phyloP scores from a whole-genome alignment of 2,113 vertebrate species.

The Hymenochirus boettgeri region DNA sequence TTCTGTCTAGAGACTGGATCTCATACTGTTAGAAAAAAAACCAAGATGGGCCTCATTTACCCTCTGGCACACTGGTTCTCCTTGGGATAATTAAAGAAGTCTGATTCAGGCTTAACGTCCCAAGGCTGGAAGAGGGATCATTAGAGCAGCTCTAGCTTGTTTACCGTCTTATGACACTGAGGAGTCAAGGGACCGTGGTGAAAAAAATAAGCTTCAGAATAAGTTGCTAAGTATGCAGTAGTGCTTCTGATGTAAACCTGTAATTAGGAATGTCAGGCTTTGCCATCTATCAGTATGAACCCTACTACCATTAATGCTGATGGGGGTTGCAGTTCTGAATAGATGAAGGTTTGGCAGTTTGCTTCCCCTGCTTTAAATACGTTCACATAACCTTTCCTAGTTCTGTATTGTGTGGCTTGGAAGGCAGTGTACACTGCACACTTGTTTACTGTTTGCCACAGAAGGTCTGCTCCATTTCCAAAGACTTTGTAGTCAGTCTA shows the following conservation, averaged over 20 bases:
- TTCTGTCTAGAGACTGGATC: neutral
- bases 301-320: too few relatives aligned
- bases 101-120: neutral
- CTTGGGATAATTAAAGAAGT: constrained; percentile 11
- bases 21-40: neutral
- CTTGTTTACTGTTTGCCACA: constrained; percentile 16
- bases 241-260: constrained; percentile 22
- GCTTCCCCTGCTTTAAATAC: too few relatives aligned
- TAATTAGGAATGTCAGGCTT: neutral
- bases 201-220: constrained; percentile 4
- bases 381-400: neutral
- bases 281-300: neutral
- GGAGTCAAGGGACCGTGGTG: constrained; percentile 26
- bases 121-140: constrained; percentile 6
- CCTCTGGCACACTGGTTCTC: constrained; percentile 3
- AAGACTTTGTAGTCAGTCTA: constrained; percentile 14
- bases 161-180: constrained; percentile 25
- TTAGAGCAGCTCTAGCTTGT: constrained; percentile 17
- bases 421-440: neutral
- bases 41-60: neutral
- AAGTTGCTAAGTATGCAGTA: constrained; percentile 23
- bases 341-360: too few relatives aligned
- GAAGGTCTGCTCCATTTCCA: constrained; percentile 4
- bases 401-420: neutral
- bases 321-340: neutral